Evolutionary conservation across 2,113 vertebrate genomes (phyloP), one percentile per base, ranked within the genome.

Genomic region (Romanogobio albipinnatus): DNA sequence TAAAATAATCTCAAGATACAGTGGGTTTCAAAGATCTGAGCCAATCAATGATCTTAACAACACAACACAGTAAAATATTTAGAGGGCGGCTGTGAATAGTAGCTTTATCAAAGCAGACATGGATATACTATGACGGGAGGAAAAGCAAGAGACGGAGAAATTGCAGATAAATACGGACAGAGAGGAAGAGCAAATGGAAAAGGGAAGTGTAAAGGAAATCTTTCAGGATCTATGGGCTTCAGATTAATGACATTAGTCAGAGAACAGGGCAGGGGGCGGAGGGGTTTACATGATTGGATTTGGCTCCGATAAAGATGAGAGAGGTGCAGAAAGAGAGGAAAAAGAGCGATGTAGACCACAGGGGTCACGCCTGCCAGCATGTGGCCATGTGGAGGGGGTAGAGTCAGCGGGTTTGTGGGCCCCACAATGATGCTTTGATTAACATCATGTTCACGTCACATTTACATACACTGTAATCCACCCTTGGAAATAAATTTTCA

Each of bases 231-330:
- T 86, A 70, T 92, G 84, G 87, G 89, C 90, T 91, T 92, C 87
- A 90, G 88, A 91, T 90, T 86, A 87, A 91, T 90, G 83, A 76
- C 88, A 90, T 90, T 84, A 84, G 83, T 90, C 85, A 92, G 77
- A 64, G 59, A 24, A 58, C 85, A 24, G 84, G 51, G 82, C 82
- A 24, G 59, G 36, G 76, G 86, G 84, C 17, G 75, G 51, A 53
- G 53, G 85, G 45, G 80, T 87, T 85, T 85, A 89, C 77, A 85
- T 45, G 88, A 90, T 91, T 89, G 85, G 88, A 90, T 90, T 86
- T 89, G 83, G 66, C 86, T 85, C 24, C 3, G 39, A 81, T 89
- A 85, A 85, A 83, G 58, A 49, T 4, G 33, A 24, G 83, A 51
- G 33, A 76, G 49, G 39, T 19, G 73, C 7, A 76, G 45, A 83